Evolutionary conservation across 2,797 vertebrate genomes (phyloP).

Genomic region (Siniperca scherzeri): DNA sequence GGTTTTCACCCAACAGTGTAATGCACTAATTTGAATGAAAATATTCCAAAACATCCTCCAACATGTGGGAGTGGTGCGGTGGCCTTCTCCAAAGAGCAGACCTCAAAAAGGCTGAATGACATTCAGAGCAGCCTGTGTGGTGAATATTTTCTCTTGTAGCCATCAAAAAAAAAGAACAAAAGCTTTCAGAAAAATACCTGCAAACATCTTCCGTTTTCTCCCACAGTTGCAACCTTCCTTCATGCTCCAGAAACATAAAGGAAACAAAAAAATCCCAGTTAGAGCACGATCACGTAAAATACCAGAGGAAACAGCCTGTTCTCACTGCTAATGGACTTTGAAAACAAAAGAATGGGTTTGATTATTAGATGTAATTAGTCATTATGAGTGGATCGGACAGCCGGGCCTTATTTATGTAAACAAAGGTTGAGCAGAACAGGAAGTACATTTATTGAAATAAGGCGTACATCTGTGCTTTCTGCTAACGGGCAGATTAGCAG

Average conservation of each 20-base stretch:
- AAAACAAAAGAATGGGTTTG: constrained; percentile 24
- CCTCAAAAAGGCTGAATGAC: not conserved
- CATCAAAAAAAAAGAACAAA: not conserved
- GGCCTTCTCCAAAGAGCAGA: not conserved
- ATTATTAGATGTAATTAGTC: constrained; percentile 51
- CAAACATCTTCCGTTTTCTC: not conserved
- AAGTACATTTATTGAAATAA: constrained; percentile 39
- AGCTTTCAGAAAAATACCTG: not conserved
- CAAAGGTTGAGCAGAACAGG: constrained; percentile 16
- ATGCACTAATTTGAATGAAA: not conserved
- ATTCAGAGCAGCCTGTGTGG: not conserved
- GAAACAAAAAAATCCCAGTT: not conserved
- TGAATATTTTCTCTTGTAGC: not conserved
- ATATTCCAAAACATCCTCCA: not conserved
- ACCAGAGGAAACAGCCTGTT: not conserved
- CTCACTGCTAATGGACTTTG: constrained; percentile 24
- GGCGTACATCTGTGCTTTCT: constrained; percentile 32
- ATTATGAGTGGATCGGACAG: constrained; percentile 11
- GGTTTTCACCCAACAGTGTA: not conserved
- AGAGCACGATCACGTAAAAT: not conserved
- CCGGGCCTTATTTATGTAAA: constrained; percentile 39
- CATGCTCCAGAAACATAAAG: not conserved
- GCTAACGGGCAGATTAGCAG: constrained; percentile 29
- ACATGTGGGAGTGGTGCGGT: accelerated
- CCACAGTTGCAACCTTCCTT: not conserved